Evolutionary conservation across 2,888 invertebrate species (phyloP), one percentile per base, ranked within the genome.

Genomic region (Ligdia adustata): DNA sequence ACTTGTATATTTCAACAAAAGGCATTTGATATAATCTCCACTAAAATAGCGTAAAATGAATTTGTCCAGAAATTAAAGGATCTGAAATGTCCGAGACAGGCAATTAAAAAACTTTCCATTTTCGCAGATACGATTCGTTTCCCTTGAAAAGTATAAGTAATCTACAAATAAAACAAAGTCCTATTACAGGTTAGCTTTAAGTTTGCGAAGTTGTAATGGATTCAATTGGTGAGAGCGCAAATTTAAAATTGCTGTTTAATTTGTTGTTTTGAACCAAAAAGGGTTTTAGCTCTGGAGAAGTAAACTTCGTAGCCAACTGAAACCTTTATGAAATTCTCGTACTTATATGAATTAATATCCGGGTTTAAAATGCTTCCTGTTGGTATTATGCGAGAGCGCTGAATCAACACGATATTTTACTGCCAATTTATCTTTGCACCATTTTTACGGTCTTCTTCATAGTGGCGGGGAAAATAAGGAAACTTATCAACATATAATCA

Each of bases 171-270:
- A 16, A 31, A 16, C 16, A 16, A 7, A 29, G 9, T 31, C 35
- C 15, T 43, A 9, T n/a, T 18, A 5, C n/a, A 31, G 16, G 9
- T 34, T 35, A 11, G 22, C 11, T 31, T 18, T 20, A 47, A 55
- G 37, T 57, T 59, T 38, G 9, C 45, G 28, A 61, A 59, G 56
- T 61, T 48, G 37, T 58, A 53, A 54, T 54, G 60, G 48, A 60
- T 55, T 54, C 4, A 52, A 54, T 54, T 60, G 48, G 60, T 55
- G 53, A 3, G 6, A 16, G 9, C 14, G 6, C 38, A 39, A 49
- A 40, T 26, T 45, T 55, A 51, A 45, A 52, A 47, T 50, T 52
- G 34, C 50, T 54, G 38, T 56, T 46, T 57, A 54, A 62, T 55
- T 56, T 51, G n/a, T n/a, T 34, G 39, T 49, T 60, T 58, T 44